phyloP scores from a whole-genome alignment of 2,797 vertebrate species.

The Tokudaia muenninki region DNA sequence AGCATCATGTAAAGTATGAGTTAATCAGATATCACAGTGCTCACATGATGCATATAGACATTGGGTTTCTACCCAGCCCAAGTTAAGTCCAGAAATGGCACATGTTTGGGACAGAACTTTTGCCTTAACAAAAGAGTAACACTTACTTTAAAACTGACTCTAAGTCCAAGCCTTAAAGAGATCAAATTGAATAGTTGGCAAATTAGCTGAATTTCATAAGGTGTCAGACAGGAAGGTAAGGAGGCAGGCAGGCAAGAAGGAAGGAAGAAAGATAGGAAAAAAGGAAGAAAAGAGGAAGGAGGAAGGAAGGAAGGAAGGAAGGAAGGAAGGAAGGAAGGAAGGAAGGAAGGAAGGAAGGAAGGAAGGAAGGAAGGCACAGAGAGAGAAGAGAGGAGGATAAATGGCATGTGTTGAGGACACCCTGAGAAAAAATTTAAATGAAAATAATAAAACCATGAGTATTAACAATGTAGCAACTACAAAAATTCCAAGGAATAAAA shows the following conservation, averaged over 20 bases:
- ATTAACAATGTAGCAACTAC: neutral
- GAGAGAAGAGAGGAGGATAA: accelerated
- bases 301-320: too few species aligned
- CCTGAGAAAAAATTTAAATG: neutral
- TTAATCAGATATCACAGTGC: neutral
- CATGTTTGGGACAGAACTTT: neutral
- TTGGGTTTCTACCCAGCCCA: neutral
- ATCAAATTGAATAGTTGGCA: neutral
- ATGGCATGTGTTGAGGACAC: neutral
- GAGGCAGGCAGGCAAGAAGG: neutral
- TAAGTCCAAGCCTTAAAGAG: neutral
- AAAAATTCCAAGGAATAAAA: constrained; percentile 6
- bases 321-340: too few species aligned
- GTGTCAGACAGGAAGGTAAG: neutral
- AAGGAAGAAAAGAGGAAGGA: too few species aligned
- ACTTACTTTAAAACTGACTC: neutral
- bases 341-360: too few species aligned
- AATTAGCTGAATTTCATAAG: neutral
- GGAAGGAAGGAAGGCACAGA: too few species aligned
- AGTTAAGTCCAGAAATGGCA: neutral
- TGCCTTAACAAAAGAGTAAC: neutral
- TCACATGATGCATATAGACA: neutral
- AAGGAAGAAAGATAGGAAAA: neutral
- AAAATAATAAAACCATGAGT: neutral
- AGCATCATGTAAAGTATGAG: neutral